Base-by-base conservation (phyloP, 1,140 invertebrate genomes). In the Drosophila baimaii region DNA sequence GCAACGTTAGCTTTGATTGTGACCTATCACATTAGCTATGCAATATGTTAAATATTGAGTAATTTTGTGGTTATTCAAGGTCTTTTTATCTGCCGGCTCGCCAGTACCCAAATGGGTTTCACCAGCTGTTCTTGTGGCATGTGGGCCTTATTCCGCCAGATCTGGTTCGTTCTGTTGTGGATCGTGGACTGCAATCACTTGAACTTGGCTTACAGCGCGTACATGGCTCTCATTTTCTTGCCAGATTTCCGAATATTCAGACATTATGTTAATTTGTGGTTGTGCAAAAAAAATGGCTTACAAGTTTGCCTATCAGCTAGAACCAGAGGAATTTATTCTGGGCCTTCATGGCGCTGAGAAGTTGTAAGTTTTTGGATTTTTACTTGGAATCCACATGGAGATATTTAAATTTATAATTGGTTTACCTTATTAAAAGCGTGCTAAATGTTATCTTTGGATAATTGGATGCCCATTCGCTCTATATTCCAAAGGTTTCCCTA, bases 251-350 rank as follows among this genome's bases (percentile, higher is more conserved):
- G 4, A 41, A 17, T 25, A 27, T 57, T 21, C 13, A 29, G 47
- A 73, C 27, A 44, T 31, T n/a, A 21, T 39, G 3, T 21, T 44
- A 15, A 35, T 33, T 71, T 29, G 47, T 29, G 25, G 13, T 27
- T 62, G 15, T 2, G 43, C 12, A 12, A 13, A 19, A 33, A 66
- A 49, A 9, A 91, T 91, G 89, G 66, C 63, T 49, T 89, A 81
- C 9, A 89, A 91, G 61, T 90, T 81, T 70, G 43, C 74, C 5
- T 91, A 91, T 72, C 89, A 86, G 39, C 39, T 81, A 19, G 77
- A 85, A 47, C 59, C 79, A 10, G 69, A 77, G 47, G 46, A 59
- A 7, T 75, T 72, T 61, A 35, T 82, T 5, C 41, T 89, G 5
- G 81, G 81, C 21, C 27, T 17, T 51, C 29, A 43, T 31, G 62